Evolutionary conservation across 2,888 invertebrate genomes (phyloP).

Genomic region (Meteorus cinctellus): DNA sequence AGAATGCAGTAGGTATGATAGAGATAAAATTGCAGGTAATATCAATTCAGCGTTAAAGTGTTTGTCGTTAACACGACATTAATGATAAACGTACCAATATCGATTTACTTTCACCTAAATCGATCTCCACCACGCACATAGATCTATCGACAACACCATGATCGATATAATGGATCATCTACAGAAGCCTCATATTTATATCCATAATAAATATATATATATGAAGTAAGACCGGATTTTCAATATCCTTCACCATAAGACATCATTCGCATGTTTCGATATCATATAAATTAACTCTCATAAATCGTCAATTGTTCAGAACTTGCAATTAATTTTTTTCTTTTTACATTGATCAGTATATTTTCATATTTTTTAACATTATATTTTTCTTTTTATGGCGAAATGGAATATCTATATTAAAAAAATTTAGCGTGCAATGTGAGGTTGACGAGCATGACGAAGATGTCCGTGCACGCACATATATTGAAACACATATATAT

Average conservation of each 20-base stretch:
- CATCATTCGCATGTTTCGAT: neutral
- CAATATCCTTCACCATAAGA: conserved; percentile 17
- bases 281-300: conserved; percentile 25
- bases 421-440: conserved; percentile 27
- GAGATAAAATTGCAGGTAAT: neutral
- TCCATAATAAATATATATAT: neutral
- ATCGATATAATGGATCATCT: conserved; percentile 27
- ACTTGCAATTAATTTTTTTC: neutral
- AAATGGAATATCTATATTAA: neutral
- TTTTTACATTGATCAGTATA: neutral
- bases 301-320: conserved; percentile 18
- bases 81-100: conserved; percentile 18
- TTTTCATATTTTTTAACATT: neutral
- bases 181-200: neutral
- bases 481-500: neutral
- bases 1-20: conserved; percentile 13
- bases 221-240: conserved; percentile 25
- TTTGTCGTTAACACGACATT: conserved; percentile 32
- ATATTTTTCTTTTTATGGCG: neutral
- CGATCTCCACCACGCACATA: conserved; percentile 13
- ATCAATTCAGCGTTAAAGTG: conserved; percentile 36
- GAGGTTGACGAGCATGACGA: conserved; percentile 59
- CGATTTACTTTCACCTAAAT: conserved; percentile 5
- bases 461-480: conserved; percentile 51
- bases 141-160: neutral